A percentile compares a stretch with the other conserved stretches of the same genome.
Conservation (phyloP, 2,888 invertebrate genomes). For the Rugalucina vietnamica region DNA sequence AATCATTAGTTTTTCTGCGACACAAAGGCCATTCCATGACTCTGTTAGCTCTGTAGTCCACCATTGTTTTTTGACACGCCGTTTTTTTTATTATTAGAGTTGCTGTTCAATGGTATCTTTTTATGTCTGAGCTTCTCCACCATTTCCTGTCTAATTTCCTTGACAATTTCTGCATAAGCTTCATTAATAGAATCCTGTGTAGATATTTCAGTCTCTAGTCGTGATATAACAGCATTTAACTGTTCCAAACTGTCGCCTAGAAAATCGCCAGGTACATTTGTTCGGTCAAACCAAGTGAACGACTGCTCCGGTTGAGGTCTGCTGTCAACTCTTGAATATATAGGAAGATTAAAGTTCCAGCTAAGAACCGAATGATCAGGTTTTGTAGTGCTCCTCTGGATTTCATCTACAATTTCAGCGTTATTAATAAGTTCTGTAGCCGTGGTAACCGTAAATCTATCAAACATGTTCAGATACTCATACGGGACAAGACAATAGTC, state of each 20-base stretch:
- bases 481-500: background rate
- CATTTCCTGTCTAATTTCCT: background rate
- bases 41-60: background rate
- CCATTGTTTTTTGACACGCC: background rate
- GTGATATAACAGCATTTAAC: background rate
- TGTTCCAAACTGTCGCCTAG: background rate
- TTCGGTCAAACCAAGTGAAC: background rate
- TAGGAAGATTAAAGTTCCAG: background rate
- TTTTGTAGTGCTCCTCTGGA: background rate
- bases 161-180: background rate
- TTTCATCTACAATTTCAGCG: background rate
- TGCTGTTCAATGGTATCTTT: background rate
- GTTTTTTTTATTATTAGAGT: background rate
- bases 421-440: background rate
- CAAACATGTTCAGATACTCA: background rate
- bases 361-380: background rate
- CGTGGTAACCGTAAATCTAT: background rate
- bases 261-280: background rate
- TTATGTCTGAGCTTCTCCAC: background rate
- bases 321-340: no score
- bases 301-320: no score
- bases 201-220: background rate
- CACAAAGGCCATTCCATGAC: background rate
- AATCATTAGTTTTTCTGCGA: background rate
- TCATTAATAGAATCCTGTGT: background rate